Base-by-base conservation (phyloP, 2,797 vertebrate genomes). In the Taeniopygia guttata region DNA sequence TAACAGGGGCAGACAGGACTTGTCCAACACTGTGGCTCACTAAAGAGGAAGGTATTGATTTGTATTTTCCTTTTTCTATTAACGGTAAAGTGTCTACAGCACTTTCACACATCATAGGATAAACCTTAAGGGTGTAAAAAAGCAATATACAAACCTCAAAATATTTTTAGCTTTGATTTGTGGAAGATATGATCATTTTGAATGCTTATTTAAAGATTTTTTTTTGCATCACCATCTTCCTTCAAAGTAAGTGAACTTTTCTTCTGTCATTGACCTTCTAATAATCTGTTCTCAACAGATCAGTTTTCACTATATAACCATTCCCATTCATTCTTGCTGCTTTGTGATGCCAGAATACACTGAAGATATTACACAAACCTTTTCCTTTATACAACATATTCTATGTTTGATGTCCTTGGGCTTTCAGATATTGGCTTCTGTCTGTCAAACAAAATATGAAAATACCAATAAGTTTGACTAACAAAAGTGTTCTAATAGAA, bases 11-110 rank as follows among this genome's bases (percentile, higher is more conserved):
- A 89, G 83, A 68, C 32, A 87, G 63, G 36, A 82, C 51, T 84
- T 92, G 78, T 95, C 52, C 75, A 89, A 91, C 87, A 62, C 60
- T 77, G 78, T 2, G 4, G 25, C 32, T 77, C 9, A 1, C 80
- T 90, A 84, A 92, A 94, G 49, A 93, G 51, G 56, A 82, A 94
- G 46, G 18, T 94, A 96, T 95, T 91, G 93, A 96, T 96, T 92
- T 88, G 87, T 93, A 80, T 87, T 93, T 93, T 74, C 73, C 43
- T 95, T 94, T 96, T 94, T 76, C 84, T 87, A 70, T 78, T 81
- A 96, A 82, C n/a, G 15, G 51, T 75, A 77, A 87, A 76, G 58
- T 64, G 34, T 77, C 42, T 74, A 25, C 40, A 83, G 49, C 64
- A 89, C 64, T 93, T 95, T 94, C 84, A 94, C 49, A 95, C 75